phyloP scores from a whole-genome alignment of 2,888 invertebrate species.

The Melieria picta region DNA sequence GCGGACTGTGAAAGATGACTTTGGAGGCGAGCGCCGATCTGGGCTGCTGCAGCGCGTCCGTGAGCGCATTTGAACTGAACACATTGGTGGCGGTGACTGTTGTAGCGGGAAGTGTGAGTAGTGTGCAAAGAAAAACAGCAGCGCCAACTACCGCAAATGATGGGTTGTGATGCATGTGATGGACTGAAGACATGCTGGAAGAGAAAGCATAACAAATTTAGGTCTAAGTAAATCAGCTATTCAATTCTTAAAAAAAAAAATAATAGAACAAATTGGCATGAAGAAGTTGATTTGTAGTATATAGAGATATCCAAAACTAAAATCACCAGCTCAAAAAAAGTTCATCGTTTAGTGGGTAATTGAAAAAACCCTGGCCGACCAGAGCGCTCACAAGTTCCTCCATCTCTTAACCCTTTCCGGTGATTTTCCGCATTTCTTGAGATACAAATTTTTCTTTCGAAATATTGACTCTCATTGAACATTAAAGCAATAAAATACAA shows the following conservation, averaged over 20 bases:
- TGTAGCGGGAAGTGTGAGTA: conserved; percentile 26
- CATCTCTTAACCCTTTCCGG: no score
- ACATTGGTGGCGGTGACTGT: conserved; percentile 41
- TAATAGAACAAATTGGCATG: neutral
- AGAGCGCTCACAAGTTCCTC: no score
- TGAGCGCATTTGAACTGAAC: conserved; percentile 38
- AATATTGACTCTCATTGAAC: no score
- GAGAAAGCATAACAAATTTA: conserved; percentile 7
- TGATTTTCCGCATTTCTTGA: no score
- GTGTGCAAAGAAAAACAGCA: conserved; percentile 26
- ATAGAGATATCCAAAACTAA: neutral
- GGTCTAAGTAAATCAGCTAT: neutral
- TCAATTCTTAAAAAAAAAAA: neutral
- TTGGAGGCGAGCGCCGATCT: conserved; percentile 45
- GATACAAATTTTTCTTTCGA: no score
- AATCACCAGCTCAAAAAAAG: no score
- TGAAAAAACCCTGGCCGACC: no score
- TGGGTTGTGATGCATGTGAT: conserved; percentile 12
- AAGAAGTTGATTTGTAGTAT: neutral
- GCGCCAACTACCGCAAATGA: conserved; percentile 23
- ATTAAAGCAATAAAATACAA: no score
- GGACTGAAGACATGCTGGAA: conserved; percentile 41
- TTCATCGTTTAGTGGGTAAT: no score
- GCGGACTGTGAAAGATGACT: conserved; percentile 57
- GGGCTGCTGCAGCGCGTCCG: conserved; percentile 36